Evolutionary conservation across 2,113 vertebrate genomes (phyloP), one percentile per base, ranked within the genome.

Genomic region (Seriola rivoliana): DNA sequence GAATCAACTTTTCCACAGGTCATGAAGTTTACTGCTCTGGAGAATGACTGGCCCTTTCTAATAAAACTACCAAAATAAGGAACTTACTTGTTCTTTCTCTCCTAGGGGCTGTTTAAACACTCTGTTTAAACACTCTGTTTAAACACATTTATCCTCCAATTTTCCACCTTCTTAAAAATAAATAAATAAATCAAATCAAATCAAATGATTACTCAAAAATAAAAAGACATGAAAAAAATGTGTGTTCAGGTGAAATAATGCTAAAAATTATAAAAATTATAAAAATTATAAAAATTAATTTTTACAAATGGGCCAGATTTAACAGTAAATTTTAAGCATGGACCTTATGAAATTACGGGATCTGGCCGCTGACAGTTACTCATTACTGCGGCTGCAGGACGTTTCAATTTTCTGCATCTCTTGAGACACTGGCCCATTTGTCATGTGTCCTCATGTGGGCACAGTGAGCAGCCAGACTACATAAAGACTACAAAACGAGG

Each of bases 391-490:
- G 34, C 66, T 8, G 8, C 69, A 66, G 64, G 57, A 29, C 0
- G 4, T 36, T 36, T 65, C 16, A 29, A 4, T 73, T 69, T 65
- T 23, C 29, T 12, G n/a, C 7, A n/a, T 69, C 17, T 83, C 14
- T 3, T 3, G 36, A 75, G 32, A 42, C 8, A 5, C 25, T 25
- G 25, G 66, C 32, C 38, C 40, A 34, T 58, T 69, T 54, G 21
- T 69, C 54, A 71, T 52, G 65, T 67, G 80, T 17, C 8, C 29
- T 74, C 84, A 57, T 63, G 59, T 75, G 75, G 59, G 40, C 66
- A 66, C 54, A 59, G 48, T 58, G 66, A 58, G 65, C 55, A 63
- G 74, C n/a, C 48, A 63, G 9, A 32, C 3, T 42, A 58, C 38
- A 34, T 3, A 16, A 40, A 29, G 1, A 74, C 3, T 8, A 42